Evolutionary conservation across 2,888 invertebrate genomes (phyloP), one percentile per base, ranked within the genome.

Genomic region (Euproctis similis): DNA sequence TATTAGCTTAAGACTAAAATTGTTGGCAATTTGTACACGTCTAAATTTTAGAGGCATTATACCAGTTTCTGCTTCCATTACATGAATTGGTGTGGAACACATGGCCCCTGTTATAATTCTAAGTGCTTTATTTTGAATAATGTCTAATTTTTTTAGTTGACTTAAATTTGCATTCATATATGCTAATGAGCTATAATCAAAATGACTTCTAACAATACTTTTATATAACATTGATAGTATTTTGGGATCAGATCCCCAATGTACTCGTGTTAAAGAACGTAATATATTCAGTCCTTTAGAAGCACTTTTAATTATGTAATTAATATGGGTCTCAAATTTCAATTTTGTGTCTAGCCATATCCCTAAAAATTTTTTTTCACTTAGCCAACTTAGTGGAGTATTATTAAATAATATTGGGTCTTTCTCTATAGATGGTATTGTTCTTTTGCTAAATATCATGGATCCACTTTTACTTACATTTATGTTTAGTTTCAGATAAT

Each of bases 151-250:
- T 18, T n/a, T 18, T 4, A 18, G 18, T 2, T 5, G n/a, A 7
- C 8, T 18, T 5, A 3, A 6, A 18, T 18, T 18, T 5, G 18
- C 8, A 8, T 18, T 18, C 18, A 18, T 18, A 18, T 18, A 18
- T 4, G 18, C 18, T 18, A 18, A 18, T 8, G 4, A 5, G 8
- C 18, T 18, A 18, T 18, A 18, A n/a, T 18, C 18, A 25, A 24
- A 24, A 20, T 20, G 26, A 26, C 26, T 28, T 25, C 12, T 32
- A 2, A 24, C 28, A 20, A 18, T 4, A 7, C 18, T 18, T 18
- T 18, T 18, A 8, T 18, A 18, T n/a, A 18, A 18, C 18, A 18
- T 4, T 5, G 6, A 2, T n/a, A 8, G 5, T 18, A 7, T 18
- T 6, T 4, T 8, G n/a, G 18, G 18, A 8, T 8, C 5, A 18